phyloP scores from a whole-genome alignment of 2,888 invertebrate genomes.

The Philereme transversata region DNA sequence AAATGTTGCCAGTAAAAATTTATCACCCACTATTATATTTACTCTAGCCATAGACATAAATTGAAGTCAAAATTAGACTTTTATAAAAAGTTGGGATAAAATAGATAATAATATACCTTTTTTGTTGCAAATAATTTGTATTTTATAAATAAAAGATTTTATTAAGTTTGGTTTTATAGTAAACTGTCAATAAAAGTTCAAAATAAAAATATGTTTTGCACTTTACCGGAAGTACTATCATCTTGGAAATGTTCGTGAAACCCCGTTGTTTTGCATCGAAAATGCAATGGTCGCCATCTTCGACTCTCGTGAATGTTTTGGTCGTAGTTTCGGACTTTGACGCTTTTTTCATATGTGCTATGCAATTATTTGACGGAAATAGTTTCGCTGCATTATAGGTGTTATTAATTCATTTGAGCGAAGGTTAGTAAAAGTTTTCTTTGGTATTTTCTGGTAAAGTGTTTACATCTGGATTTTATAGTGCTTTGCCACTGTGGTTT shows the following conservation, averaged over 20 bases:
- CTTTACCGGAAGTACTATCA: constrained; percentile 69
- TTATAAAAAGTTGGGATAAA: background rate
- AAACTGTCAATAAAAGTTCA: background rate
- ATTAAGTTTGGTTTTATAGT: too few species aligned
- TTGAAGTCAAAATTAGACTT: background rate
- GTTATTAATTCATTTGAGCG: constrained; percentile 60
- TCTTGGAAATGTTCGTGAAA: constrained; percentile 76
- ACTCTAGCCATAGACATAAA: constrained; percentile 42
- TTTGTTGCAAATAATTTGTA: background rate
- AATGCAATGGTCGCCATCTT: constrained; percentile 94
- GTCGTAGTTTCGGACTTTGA: constrained; percentile 82
- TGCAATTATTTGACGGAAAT: constrained; percentile 75
- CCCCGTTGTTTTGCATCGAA: constrained; percentile 90
- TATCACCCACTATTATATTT: constrained; percentile 27
- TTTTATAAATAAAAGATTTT: background rate
- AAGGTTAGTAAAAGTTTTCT: constrained; percentile 70
- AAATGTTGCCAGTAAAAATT: constrained; percentile 7
- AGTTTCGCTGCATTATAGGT: constrained; percentile 70
- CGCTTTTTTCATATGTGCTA: constrained; percentile 73
- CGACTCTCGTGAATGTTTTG: constrained; percentile 92
- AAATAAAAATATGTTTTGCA: constrained; percentile 6
- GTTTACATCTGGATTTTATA: constrained; percentile 90
- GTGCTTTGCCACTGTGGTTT: constrained; percentile 84
- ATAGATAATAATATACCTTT: background rate
- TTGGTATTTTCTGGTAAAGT: constrained; percentile 81